Conservation (phyloP, 2,888 invertebrate genomes). For the Hirtodrosophila alboralis region DNA sequence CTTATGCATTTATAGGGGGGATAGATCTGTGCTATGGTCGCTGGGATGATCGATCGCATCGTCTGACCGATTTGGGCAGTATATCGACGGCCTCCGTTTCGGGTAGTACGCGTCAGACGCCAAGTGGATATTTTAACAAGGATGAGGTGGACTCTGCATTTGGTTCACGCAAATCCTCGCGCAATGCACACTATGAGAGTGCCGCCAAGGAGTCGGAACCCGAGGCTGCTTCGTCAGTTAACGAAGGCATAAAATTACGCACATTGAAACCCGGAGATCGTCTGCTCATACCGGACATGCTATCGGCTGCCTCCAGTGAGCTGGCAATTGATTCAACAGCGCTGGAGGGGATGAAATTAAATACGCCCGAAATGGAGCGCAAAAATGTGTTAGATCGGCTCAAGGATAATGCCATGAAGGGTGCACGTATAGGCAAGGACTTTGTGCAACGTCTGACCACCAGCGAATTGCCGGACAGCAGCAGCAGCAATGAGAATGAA, state of each 20-base stretch:
- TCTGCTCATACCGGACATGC: slow-evolving; percentile 84
- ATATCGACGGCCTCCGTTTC: slow-evolving; percentile 83
- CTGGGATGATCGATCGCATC: slow-evolving; percentile 97
- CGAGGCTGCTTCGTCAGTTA: too few relatives aligned
- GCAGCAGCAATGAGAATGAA: slow-evolving; percentile 48
- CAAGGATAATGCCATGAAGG: slow-evolving; percentile 84
- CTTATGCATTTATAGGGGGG: slow-evolving; percentile 96
- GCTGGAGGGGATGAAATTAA: slow-evolving; percentile 85
- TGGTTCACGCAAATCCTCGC: slow-evolving; percentile 81
- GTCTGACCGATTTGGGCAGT: slow-evolving; percentile 91
- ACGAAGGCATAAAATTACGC: slow-evolving; percentile 84
- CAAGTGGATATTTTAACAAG: slow-evolving; percentile 73
- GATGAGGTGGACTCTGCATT: slow-evolving; percentile 82
- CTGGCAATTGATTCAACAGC: slow-evolving; percentile 37
- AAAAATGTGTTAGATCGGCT: slow-evolving; percentile 86
- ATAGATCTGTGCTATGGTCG: slow-evolving; percentile 98
- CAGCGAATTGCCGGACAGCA: slow-evolving; percentile 32
- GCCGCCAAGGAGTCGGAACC: slow-evolving; percentile 31
- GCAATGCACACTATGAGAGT: slow-evolving; percentile 64
- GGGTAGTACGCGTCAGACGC: slow-evolving; percentile 73
- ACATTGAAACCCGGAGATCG: slow-evolving; percentile 88
- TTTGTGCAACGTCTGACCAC: slow-evolving; percentile 85
- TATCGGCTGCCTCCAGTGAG: slow-evolving; percentile 62
- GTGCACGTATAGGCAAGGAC: slow-evolving; percentile 85
- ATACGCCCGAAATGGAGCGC: slow-evolving; percentile 87